These are phyloP conservation scores for Callospermophilus lateralis DNA, from an alignment of 2,113 vertebrate species.

Conservation along the genomic window DNA sequence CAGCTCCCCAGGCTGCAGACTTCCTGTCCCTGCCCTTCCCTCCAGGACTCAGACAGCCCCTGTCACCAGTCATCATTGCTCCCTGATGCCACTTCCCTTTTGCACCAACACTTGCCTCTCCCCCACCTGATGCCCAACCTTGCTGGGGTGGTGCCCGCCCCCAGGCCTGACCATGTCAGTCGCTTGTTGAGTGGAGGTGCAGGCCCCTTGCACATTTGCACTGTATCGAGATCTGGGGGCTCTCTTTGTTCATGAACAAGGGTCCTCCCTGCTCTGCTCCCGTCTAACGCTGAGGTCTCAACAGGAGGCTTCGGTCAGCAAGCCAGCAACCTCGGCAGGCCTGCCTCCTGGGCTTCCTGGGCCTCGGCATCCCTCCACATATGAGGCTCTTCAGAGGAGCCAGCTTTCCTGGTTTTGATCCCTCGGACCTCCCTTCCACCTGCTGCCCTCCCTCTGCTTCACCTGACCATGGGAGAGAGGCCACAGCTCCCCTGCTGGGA, in stretches of 20 bases:
- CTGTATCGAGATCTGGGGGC: neutral
- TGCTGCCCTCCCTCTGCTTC: too few species aligned
- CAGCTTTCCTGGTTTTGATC: neutral
- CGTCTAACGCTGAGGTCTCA: neutral
- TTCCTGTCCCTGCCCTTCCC: rapidly evolving
- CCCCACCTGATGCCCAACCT: neutral
- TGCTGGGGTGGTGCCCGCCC: neutral
- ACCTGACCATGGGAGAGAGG: too few species aligned
- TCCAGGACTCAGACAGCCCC: neutral
- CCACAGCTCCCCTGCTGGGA: too few species aligned
- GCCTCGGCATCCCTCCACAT: neutral
- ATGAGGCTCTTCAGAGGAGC: neutral
- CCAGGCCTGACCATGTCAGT: rapidly evolving
- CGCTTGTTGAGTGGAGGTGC: neutral
- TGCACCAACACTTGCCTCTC: neutral
- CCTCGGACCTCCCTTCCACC: too few species aligned
- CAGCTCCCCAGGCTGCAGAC: neutral
- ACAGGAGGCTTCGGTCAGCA: neutral
- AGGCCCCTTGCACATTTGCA: neutral
- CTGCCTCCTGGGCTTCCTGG: neutral
- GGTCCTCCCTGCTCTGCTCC: neutral
- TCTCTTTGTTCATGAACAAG: neutral
- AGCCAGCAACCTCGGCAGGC: neutral
- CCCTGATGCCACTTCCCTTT: rapidly evolving
- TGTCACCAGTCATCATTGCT: rapidly evolving